Evolutionary conservation across 2,797 vertebrate genomes (phyloP), one percentile per base, ranked within the genome.

Genomic region (Lacerta bilineata): DNA sequence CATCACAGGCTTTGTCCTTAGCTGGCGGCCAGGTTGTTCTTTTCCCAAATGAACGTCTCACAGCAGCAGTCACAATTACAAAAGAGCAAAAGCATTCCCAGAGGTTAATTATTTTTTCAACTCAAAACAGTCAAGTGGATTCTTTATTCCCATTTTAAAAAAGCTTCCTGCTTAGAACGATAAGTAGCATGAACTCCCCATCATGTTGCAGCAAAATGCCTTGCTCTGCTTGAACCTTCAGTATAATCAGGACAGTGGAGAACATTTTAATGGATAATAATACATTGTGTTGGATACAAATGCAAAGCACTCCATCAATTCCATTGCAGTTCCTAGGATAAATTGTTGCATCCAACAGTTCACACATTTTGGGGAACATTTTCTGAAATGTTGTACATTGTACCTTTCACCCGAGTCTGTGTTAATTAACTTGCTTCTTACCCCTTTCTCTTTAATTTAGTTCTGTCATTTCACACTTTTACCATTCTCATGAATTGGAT

Each of bases 81-180:
- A 91, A 93, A 91, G 74, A 39, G 89, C 55, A 86, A 83, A 93
- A 90, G 8, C 36, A 87, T 84, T 90, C 87, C 68, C 82, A 87
- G 74, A 95, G 64, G 69, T 75, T 39, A 91, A 81, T 86, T 80
- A 87, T 80, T 46, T 91, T 72, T 88, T 29, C 4, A 74, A 27
- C 83, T 86, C 87, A 50, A 91, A 92, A 86, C 17, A 85, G 68
- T 66, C 13, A 80, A 86, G 33, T 75, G 11, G 29, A 78, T 15
- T 5, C 75, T 84, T 91, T 88, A 3, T 81, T 87, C 75, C 59
- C 59, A 74, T 78, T 20, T 5, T 20, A 84, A 61, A 64, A 86
- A 61, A 89, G 17, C 17, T 72, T 11, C 17, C 43, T 61, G 36
- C 41, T 68, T 23, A 33, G 46, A 75, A 41, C 17, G 64, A 87